Conservation (phyloP, 2,113 vertebrate species). For the Columbina picui region DNA sequence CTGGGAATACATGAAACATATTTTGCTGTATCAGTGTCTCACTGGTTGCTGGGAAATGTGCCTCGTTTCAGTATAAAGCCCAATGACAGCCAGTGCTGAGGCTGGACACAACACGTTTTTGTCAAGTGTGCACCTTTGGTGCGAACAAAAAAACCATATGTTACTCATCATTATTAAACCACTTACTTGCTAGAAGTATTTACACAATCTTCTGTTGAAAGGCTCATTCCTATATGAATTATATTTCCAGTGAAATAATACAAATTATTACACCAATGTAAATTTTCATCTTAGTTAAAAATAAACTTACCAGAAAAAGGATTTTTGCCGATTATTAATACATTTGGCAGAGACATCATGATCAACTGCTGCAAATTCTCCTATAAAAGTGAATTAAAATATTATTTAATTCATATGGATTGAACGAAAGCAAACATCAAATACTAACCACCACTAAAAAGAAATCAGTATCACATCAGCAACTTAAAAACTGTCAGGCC, state of each 20-base stretch:
- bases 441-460: background rate
- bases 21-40: background rate
- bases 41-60: background rate
- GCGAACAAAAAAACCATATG: background rate
- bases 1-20: background rate
- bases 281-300: constrained; percentile 30
- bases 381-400: constrained; percentile 75
- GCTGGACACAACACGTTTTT: background rate
- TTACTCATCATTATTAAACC: background rate
- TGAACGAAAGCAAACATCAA: background rate
- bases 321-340: constrained; percentile 91
- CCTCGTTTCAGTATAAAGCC: background rate
- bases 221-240: background rate
- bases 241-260: background rate
- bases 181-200: background rate
- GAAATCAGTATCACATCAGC: background rate
- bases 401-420: background rate
- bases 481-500: background rate
- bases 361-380: constrained; percentile 95
- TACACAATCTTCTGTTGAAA: background rate
- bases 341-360: constrained; percentile 96
- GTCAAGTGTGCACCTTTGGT: background rate
- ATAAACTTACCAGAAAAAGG: constrained; percentile 88
- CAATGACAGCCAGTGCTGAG: background rate
- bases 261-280: background rate